Conservation (phyloP, 2,797 vertebrate species). For the Eurystomus glaucurus region DNA sequence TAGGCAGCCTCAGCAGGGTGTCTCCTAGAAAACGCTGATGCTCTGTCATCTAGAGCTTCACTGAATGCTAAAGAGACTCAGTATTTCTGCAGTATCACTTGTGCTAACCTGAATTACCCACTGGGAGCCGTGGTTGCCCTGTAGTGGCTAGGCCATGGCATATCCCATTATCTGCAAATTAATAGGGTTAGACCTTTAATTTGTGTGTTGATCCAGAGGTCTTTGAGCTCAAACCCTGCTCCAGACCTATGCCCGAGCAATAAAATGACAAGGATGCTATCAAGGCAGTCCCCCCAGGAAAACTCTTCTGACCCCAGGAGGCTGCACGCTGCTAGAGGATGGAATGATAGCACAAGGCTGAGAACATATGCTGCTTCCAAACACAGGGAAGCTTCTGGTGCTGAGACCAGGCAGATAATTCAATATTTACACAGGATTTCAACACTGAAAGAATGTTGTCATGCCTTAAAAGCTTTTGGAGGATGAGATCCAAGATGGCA, state of each 20-base stretch:
- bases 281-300: not conserved
- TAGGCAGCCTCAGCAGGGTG: not conserved
- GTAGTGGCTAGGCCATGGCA: not conserved
- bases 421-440: constrained; percentile 30
- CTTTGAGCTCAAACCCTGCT: not conserved
- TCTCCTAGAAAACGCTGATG: not conserved
- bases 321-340: not conserved
- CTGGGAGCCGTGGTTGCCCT: not conserved
- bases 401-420: not conserved
- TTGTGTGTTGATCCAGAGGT: not conserved
- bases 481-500: not conserved
- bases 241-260: not conserved
- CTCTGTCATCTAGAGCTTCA: not conserved
- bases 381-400: not conserved
- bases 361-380: not conserved
- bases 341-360: rapidly evolving
- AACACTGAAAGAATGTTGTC: not conserved
- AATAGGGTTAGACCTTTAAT: not conserved
- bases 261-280: not conserved
- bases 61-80: rapidly evolving
- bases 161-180: not conserved
- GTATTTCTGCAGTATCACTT: not conserved
- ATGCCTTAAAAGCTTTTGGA: not conserved
- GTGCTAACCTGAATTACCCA: not conserved
- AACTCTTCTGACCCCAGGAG: no score